phyloP scores from a whole-genome alignment of 2,113 vertebrate species.

The Apteryx mantelli region DNA sequence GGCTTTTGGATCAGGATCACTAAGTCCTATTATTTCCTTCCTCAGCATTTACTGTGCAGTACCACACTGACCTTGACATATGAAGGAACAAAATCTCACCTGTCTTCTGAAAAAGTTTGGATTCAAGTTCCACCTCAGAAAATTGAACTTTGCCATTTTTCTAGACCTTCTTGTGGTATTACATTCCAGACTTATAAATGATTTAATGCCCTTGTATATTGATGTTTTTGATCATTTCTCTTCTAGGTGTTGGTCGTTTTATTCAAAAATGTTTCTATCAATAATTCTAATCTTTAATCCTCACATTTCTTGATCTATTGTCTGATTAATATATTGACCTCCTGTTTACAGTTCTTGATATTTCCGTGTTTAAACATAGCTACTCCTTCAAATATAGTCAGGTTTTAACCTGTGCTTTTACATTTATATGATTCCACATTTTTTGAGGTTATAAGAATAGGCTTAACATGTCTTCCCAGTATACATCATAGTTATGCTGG shows the following conservation, averaged over 20 bases:
- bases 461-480: not conserved
- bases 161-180: not conserved
- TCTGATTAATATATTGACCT: not conserved
- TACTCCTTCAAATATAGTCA: not conserved
- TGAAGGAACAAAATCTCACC: accelerated
- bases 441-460: not conserved
- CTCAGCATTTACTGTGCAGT: not conserved
- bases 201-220: not conserved
- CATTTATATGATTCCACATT: not conserved
- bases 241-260: not conserved
- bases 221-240: not conserved
- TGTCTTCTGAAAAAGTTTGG: not conserved
- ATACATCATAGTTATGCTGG: not conserved
- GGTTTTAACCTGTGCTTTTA: not conserved
- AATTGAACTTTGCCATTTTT: not conserved
- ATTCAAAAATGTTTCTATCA: not conserved
- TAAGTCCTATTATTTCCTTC: not conserved
- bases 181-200: not conserved
- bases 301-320: not conserved
- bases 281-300: not conserved
- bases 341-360: not conserved
- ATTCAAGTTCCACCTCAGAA: not conserved
- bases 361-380: not conserved
- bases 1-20: not conserved
- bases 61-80: not conserved